Conservation (phyloP, 2,888 invertebrate genomes). For the Drosophila villosipedis region DNA sequence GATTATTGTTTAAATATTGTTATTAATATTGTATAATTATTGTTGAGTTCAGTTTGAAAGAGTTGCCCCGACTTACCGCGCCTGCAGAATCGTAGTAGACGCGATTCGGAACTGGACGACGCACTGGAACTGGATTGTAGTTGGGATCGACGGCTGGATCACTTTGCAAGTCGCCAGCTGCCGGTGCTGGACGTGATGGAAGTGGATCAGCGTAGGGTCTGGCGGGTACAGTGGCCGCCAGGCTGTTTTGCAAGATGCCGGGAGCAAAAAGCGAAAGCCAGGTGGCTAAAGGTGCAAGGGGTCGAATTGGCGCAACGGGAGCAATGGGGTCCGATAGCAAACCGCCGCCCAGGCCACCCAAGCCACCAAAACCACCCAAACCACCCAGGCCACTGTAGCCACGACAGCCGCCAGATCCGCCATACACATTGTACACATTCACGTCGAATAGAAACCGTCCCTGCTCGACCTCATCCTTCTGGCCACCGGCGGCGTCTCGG, state of each 20-base stretch:
- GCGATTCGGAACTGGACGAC: constrained; percentile 73
- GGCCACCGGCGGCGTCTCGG: constrained; percentile 60
- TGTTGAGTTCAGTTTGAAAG: not conserved
- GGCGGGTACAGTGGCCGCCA: constrained; percentile 62
- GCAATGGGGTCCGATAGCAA: constrained; percentile 71
- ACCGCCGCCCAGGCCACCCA: constrained; percentile 55
- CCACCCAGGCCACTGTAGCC: constrained; percentile 53
- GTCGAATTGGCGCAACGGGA: constrained; percentile 66
- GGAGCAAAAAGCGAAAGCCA: constrained; percentile 82
- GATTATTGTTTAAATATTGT: not conserved
- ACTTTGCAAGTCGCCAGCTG: constrained; percentile 60
- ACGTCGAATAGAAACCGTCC: constrained; percentile 84
- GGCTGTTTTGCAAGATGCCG: constrained; percentile 76
- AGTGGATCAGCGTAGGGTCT: constrained; percentile 47
- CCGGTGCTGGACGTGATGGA: constrained; percentile 36
- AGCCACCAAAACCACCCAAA: not conserved
- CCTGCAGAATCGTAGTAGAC: constrained; percentile 75
- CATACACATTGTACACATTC: constrained; percentile 83
- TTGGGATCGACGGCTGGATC: constrained; percentile 82
- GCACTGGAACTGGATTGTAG: constrained; percentile 61
- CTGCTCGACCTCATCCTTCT: constrained; percentile 70
- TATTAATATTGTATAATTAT: not conserved
- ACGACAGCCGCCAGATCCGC: constrained; percentile 55
- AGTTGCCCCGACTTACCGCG: constrained; percentile 70
- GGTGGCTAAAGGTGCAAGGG: constrained; percentile 71